phyloP scores from a whole-genome alignment of 2,797 vertebrate genomes.

The Pangasius djambal region DNA sequence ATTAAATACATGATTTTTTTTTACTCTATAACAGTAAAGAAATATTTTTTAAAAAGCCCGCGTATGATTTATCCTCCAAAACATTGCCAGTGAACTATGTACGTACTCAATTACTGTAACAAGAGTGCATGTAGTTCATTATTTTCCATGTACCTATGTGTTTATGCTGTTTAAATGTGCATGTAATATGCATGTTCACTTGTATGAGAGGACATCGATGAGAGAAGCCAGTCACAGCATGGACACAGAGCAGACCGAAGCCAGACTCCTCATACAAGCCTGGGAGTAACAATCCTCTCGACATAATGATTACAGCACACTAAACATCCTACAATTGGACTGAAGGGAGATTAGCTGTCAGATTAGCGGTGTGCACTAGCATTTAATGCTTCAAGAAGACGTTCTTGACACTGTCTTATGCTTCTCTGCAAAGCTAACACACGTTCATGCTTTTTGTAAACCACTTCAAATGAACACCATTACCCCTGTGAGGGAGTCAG shows the following conservation, averaged over 20 bases:
- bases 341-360: neutral
- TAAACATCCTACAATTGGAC: neutral
- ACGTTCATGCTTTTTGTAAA: neutral
- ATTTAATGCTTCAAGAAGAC: neutral
- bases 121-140: neutral
- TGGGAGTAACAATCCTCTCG: slow-evolving; percentile 2
- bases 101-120: neutral
- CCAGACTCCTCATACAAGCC: neutral
- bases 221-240: neutral
- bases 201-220: neutral
- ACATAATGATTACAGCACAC: neutral
- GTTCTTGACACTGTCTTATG: neutral
- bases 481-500: neutral
- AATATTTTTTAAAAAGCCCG: too few relatives aligned
- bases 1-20: neutral
- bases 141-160: neutral
- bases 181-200: neutral
- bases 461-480: neutral
- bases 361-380: neutral
- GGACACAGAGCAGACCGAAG: slow-evolving; percentile 7
- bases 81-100: neutral
- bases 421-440: neutral
- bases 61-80: neutral
- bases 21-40: neutral
- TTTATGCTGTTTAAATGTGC: neutral